phyloP scores from a whole-genome alignment of 2,113 vertebrate genomes.

The Fulica atra region DNA sequence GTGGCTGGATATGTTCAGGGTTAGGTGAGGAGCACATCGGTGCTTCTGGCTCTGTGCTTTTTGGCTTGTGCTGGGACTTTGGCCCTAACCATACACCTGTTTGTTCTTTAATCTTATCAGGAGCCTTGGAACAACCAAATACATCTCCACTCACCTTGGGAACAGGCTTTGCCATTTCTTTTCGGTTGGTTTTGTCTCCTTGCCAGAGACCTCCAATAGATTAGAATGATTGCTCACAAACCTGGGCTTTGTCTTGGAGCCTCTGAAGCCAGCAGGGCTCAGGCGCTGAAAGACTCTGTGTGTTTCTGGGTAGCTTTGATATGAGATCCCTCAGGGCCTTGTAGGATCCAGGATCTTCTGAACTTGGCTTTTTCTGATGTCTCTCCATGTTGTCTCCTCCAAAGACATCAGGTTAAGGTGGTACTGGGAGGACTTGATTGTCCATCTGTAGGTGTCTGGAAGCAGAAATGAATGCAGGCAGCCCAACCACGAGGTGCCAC shows the following conservation, averaged over 20 bases:
- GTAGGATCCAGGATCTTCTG: background rate
- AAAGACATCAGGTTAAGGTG: background rate
- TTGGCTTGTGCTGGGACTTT: background rate
- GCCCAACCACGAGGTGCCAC: rapidly evolving
- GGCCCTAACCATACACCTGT: background rate
- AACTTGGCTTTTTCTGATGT: background rate
- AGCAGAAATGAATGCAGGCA: background rate
- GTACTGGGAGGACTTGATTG: background rate
- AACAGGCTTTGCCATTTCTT: background rate
- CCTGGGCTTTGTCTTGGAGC: background rate
- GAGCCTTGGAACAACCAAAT: background rate
- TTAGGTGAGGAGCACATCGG: rapidly evolving
- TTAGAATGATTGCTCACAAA: background rate
- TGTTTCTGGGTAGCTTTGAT: background rate
- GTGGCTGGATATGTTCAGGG: background rate
- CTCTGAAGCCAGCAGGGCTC: background rate
- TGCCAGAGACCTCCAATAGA: background rate
- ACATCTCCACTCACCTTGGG: slow-evolving; percentile 2
- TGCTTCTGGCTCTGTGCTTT: background rate
- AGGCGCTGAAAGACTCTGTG: rapidly evolving
- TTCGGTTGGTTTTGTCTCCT: background rate
- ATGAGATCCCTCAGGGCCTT: background rate
- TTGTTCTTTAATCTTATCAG: slow-evolving; percentile 55
- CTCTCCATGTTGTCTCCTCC: background rate
- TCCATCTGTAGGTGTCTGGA: background rate